These are phyloP conservation scores for Anas platyrhynchos DNA, from an alignment of 2,113 vertebrate genomes.

Conservation along the genomic window DNA sequence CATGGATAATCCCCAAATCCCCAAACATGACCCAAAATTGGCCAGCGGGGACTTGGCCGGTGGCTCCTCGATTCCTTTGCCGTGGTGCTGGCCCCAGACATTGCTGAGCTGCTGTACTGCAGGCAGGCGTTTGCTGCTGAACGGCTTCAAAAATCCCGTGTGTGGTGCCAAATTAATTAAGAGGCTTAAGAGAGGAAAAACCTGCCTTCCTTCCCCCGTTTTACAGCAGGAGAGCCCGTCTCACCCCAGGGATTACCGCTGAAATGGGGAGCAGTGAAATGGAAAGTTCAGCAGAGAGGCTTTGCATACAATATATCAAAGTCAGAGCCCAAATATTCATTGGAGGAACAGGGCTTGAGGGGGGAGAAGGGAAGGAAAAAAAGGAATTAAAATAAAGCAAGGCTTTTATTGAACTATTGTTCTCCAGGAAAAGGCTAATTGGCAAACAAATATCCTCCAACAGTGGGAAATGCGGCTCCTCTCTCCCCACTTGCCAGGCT, in stretches of 20 bases:
- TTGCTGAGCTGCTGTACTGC: slow-evolving; percentile 1
- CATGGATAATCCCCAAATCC: background rate
- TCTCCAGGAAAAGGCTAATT: slow-evolving; percentile 56
- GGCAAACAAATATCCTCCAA: slow-evolving; percentile 40
- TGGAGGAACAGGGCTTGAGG: background rate
- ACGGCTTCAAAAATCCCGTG: slow-evolving; percentile 28
- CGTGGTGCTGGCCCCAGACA: background rate
- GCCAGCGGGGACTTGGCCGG: background rate
- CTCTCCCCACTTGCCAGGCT: background rate
- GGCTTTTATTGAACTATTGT: slow-evolving; percentile 39
- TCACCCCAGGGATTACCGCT: slow-evolving; percentile 30
- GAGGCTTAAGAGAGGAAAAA: slow-evolving; percentile 31
- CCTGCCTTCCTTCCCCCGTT: slow-evolving; percentile 21
- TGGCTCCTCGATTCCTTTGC: background rate
- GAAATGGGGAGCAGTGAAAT: slow-evolving; percentile 49
- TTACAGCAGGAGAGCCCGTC: background rate
- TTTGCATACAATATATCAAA: slow-evolving; percentile 51
- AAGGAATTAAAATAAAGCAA: slow-evolving; percentile 22
- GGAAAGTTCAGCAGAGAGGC: slow-evolving; percentile 53
- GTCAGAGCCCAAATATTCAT: slow-evolving; percentile 27
- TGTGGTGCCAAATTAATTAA: slow-evolving; percentile 43
- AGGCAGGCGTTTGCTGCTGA: slow-evolving; percentile 14
- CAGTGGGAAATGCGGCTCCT: background rate
- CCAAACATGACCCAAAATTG: background rate
- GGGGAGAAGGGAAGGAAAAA: background rate